Base-by-base conservation (phyloP, 1,140 invertebrate species). In the Arctopsyche grandis region DNA sequence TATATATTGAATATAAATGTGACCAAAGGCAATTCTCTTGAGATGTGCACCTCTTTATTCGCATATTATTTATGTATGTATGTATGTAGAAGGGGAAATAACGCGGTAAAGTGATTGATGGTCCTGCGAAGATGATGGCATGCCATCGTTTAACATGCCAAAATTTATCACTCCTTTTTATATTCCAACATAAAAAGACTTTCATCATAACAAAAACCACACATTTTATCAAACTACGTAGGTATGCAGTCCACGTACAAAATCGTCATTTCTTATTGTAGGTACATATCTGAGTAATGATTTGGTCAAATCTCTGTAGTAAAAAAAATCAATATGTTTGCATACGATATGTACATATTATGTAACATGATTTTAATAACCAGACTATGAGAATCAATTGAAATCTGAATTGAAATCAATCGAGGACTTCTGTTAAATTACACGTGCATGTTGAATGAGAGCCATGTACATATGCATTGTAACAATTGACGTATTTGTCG, bases 81-180 rank as follows among this genome's bases (percentile, higher is more conserved):
- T n/a, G n/a, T n/a, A n/a, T n/a, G n/a, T n/a, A 12, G 10, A 24
- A 12, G 63, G 63, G 24, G 10, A 26, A 26, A 66, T 26, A 29
- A 1, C 24, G 21, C 63, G 10, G 9, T 12, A 24, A 12, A 22
- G 63, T 66, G 63, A 66, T 66, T 66, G 63, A 66, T 66, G 24
- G 24, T 66, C 63, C 22, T 12, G 22, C 5, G 24, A 66, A 22
- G 63, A 66, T 22, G 63, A 66, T 29, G 63, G 63, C 63, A 66
- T 22, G 24, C n/a, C 63, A 14, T 66, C 63, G 63, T 66, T 66
- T 66, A 66, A 26, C 63, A 24, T 26, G 24, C 63, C 22, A 66
- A 26, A 38, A 66, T 66, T 66, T 26, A 66, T 66, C 63, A 66
- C 24, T 12, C 24, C 21, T 66, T 26, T 26, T 26, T 26, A 14